Evolutionary conservation across 2,888 invertebrate genomes (phyloP).

Genomic region (Limenitis camilla): DNA sequence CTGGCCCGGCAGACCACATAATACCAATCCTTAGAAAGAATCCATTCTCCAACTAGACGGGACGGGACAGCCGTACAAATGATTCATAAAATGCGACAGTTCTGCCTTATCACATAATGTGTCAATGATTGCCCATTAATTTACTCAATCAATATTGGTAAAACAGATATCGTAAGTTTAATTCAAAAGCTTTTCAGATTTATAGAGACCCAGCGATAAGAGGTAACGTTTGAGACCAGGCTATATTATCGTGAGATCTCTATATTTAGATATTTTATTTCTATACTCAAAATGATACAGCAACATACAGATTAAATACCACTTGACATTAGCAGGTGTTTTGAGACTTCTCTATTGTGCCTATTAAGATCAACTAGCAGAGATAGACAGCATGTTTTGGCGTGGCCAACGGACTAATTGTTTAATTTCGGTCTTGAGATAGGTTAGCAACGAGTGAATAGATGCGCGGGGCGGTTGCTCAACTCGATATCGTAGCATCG

Average conservation of each 20-base stretch:
- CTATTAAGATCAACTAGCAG: conserved; percentile 25
- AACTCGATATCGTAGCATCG: conserved; percentile 50
- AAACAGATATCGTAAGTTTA: conserved; percentile 9
- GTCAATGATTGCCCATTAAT: conserved; percentile 9
- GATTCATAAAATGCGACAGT: conserved; percentile 9
- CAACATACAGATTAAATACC: conserved; percentile 13
- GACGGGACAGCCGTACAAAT: background rate
- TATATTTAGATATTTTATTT: background rate
- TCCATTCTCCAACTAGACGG: background rate
- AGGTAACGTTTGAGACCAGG: too few species aligned
- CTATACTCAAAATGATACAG: background rate
- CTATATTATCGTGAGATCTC: background rate
- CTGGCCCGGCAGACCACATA: background rate
- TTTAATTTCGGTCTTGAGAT: conserved; percentile 36
- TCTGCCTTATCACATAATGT: conserved; percentile 9
- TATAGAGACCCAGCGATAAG: background rate
- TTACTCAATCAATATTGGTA: conserved; percentile 7
- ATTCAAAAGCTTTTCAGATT: conserved; percentile 1
- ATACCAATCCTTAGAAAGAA: background rate
- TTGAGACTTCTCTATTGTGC: conserved; percentile 21
- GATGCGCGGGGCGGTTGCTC: conserved; percentile 41
- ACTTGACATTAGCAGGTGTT: conserved; percentile 25
- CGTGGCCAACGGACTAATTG: conserved; percentile 20
- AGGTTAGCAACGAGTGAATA: conserved; percentile 39
- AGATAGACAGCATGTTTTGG: conserved; percentile 23